Percentiles rank a stretch among this genome's conserved stretches.
These are phyloP conservation scores for Frankliniella fusca DNA, from an alignment of 2,888 invertebrate species.

Conservation along the genomic window DNA sequence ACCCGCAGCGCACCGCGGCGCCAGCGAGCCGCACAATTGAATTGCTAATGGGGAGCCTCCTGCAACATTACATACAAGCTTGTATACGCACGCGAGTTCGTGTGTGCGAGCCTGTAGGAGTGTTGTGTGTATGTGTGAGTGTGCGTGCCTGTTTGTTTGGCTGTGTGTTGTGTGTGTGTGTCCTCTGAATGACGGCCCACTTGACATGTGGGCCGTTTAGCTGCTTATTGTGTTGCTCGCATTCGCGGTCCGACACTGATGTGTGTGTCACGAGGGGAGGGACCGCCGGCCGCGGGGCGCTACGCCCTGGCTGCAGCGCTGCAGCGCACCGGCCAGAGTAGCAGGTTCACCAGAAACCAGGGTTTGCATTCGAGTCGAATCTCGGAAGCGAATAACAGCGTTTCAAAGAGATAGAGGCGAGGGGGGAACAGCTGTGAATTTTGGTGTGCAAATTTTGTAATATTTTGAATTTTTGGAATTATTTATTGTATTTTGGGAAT, in stretches of 20 bases:
- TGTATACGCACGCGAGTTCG: background rate
- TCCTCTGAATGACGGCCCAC: background rate
- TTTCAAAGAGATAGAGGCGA: too few species aligned
- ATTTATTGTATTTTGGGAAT: too few species aligned
- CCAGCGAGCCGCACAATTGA: background rate
- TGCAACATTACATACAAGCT: background rate
- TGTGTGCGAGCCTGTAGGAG: background rate
- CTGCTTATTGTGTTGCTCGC: background rate
- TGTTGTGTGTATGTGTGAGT: background rate
- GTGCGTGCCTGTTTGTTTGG: background rate
- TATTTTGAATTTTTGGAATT: too few species aligned
- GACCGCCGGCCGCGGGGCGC: too few species aligned
- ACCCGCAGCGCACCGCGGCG: background rate
- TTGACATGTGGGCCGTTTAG: background rate
- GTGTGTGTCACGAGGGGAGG: too few species aligned
- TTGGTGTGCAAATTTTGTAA: too few species aligned
- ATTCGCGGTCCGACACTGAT: background rate
- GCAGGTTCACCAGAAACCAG: too few species aligned
- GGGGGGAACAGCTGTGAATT: too few species aligned
- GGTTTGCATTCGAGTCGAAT: too few species aligned
- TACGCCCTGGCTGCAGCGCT: too few species aligned
- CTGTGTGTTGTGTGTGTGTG: background rate
- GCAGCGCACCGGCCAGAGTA: too few species aligned
- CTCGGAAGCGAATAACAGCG: too few species aligned
- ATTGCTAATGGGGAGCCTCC: slow-evolving; percentile 11